Conservation (phyloP, 2,888 invertebrate species). For the Drosophila longiperda region DNA sequence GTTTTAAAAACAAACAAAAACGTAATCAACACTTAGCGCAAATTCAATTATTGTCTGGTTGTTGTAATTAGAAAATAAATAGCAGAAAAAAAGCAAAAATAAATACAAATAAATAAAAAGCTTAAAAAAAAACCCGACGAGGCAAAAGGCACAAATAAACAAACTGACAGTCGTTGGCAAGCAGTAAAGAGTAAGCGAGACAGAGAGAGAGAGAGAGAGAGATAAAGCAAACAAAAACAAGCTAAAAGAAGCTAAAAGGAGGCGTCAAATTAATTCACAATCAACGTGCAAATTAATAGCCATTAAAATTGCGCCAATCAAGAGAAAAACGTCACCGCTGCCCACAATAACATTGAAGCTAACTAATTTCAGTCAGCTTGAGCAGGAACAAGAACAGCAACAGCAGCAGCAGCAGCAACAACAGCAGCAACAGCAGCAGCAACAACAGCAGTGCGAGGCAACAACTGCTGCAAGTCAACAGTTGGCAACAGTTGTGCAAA, state of each 20-base stretch:
- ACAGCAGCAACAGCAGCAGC: slow-evolving; percentile 13
- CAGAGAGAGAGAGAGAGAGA: background rate
- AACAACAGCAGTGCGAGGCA: slow-evolving; percentile 31
- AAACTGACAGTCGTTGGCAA: slow-evolving; percentile 25
- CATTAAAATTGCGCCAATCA: slow-evolving; percentile 84
- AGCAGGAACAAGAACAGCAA: slow-evolving; percentile 32
- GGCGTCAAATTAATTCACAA: slow-evolving; percentile 48
- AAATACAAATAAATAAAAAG: slow-evolving; percentile 13
- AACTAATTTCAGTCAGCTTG: slow-evolving; percentile 66
- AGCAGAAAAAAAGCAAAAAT: slow-evolving; percentile 21
- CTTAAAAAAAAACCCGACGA: slow-evolving; percentile 5
- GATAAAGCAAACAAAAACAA: background rate
- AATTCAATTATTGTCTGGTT: slow-evolving; percentile 18
- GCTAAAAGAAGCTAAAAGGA: slow-evolving; percentile 14
- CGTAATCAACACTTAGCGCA: slow-evolving; percentile 14
- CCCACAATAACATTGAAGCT: slow-evolving; percentile 65
- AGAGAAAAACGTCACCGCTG: slow-evolving; percentile 82
- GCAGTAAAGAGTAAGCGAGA: background rate
- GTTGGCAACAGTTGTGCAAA: slow-evolving; percentile 65
- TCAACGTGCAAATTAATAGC: slow-evolving; percentile 67
- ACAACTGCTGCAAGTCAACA: slow-evolving; percentile 55
- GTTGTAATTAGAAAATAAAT: slow-evolving; percentile 26
- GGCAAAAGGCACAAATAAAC: slow-evolving; percentile 16
- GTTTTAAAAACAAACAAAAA: slow-evolving; percentile 41
- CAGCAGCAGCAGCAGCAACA: slow-evolving; percentile 22